Evolutionary conservation across 2,888 invertebrate genomes (phyloP).

Genomic region (Eledona agricola): DNA sequence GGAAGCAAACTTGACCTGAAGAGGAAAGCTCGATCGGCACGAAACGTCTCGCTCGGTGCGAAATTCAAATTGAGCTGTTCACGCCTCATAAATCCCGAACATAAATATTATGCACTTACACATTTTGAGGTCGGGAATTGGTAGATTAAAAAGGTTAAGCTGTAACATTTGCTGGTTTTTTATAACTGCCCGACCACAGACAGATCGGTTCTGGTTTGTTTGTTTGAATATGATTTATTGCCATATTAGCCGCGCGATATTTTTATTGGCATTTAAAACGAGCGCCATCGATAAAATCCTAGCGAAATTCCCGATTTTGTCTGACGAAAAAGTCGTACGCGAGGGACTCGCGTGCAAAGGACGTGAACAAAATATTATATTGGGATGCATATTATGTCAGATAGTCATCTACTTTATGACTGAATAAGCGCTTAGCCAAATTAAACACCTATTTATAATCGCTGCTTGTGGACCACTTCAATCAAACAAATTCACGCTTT

Average conservation of each 20-base stretch:
- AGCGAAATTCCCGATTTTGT: too few species aligned
- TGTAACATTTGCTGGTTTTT: constrained; percentile 46
- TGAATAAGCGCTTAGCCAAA: constrained; percentile 61
- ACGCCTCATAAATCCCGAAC: constrained; percentile 46
- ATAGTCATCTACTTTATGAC: constrained; percentile 62
- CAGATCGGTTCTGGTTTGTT: constrained; percentile 47
- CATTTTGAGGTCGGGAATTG: constrained; percentile 48
- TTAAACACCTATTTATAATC: constrained; percentile 58
- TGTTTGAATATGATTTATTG: constrained; percentile 45
- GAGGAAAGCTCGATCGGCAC: too few species aligned
- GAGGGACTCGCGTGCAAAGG: constrained; percentile 47
- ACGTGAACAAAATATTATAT: constrained; percentile 55
- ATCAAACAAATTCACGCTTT: constrained; percentile 28
- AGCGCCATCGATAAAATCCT: too few species aligned
- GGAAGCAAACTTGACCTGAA: constrained; percentile 16
- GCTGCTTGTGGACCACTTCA: constrained; percentile 46
- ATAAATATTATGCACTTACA: constrained; percentile 45
- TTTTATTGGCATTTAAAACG: constrained; percentile 36
- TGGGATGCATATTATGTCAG: constrained; percentile 57
- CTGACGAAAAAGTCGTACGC: constrained; percentile 37
- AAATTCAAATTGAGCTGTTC: constrained; percentile 45
- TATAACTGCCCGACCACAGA: constrained; percentile 49
- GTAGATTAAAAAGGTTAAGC: constrained; percentile 50
- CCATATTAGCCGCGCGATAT: constrained; percentile 40
- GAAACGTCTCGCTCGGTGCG: too few species aligned